Evolutionary conservation across 1,140 invertebrate species (phyloP).

Genomic region (Dendrolimus punctatus): DNA sequence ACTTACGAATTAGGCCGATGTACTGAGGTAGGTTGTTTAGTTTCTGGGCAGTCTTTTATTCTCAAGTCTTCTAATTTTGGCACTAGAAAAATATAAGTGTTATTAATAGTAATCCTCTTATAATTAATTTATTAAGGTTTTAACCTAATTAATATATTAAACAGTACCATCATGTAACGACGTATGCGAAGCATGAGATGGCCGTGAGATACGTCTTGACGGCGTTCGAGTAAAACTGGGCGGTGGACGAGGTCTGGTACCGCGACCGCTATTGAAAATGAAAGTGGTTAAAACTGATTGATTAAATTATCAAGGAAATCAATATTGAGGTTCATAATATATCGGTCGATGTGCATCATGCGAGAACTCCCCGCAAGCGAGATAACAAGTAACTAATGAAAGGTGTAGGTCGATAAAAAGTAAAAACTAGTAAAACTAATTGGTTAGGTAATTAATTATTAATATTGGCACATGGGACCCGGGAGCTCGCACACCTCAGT

Average conservation of each 20-base stretch:
- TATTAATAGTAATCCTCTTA: background rate
- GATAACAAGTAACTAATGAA: no score
- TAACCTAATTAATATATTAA: constrained; percentile 2
- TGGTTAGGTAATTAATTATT: no score
- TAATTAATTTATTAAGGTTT: constrained; percentile 4
- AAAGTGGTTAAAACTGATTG: no score
- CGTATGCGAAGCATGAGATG: constrained; percentile 76
- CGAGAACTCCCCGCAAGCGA: no score
- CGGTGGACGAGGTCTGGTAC: constrained; percentile 76
- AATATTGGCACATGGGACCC: no score
- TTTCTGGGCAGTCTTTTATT: constrained; percentile 72
- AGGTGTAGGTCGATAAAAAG: no score
- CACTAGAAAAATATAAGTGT: constrained; percentile 51
- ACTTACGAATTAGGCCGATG: constrained; percentile 74
- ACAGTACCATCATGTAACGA: constrained; percentile 53
- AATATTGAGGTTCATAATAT: no score
- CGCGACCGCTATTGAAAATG: constrained; percentile 75
- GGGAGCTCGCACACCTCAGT: no score
- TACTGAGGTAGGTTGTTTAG: constrained; percentile 75
- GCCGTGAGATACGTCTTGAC: constrained; percentile 86
- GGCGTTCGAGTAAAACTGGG: constrained; percentile 91
- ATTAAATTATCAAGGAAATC: background rate
- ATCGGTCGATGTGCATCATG: no score
- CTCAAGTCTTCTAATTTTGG: constrained; percentile 73
- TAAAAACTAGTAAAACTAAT: no score